Evolutionary conservation across 2,113 vertebrate genomes (phyloP).

Genomic region (Orthochromis indermauri): DNA sequence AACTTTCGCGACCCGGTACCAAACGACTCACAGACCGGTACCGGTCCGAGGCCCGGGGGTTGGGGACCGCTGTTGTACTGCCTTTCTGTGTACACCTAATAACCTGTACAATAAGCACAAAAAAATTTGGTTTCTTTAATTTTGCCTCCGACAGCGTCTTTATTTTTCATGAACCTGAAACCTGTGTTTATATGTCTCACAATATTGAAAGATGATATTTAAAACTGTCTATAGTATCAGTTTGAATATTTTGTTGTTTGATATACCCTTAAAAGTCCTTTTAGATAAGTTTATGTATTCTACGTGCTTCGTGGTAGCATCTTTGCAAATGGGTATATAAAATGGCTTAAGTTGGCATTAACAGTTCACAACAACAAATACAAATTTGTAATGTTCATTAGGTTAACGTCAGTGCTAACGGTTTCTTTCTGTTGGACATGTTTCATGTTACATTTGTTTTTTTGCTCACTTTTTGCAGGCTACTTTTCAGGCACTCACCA

Average conservation of each 20-base stretch:
- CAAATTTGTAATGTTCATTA: neutral
- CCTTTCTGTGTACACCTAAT: accelerated
- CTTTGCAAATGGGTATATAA: neutral
- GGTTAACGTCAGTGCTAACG: neutral
- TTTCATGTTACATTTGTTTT: neutral
- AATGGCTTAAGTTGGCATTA: neutral
- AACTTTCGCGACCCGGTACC: too few species aligned
- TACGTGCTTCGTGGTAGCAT: accelerated
- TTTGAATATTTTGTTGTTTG: neutral
- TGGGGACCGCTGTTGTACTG: too few species aligned
- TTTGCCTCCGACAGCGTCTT: accelerated
- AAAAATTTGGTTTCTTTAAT: accelerated
- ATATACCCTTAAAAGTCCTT: accelerated
- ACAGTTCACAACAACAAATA: accelerated
- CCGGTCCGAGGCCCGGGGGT: too few species aligned
- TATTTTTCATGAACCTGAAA: accelerated
- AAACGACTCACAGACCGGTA: too few species aligned
- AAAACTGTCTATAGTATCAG: accelerated
- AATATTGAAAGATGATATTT: accelerated
- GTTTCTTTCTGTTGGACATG: neutral
- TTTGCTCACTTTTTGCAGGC: neutral
- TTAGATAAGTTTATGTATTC: accelerated
- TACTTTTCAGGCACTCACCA: neutral
- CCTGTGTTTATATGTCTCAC: accelerated
- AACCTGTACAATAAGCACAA: accelerated